Evolutionary conservation across 2,113 vertebrate genomes (phyloP), one percentile per base, ranked within the genome.

Genomic region (Trematocara variabile): DNA sequence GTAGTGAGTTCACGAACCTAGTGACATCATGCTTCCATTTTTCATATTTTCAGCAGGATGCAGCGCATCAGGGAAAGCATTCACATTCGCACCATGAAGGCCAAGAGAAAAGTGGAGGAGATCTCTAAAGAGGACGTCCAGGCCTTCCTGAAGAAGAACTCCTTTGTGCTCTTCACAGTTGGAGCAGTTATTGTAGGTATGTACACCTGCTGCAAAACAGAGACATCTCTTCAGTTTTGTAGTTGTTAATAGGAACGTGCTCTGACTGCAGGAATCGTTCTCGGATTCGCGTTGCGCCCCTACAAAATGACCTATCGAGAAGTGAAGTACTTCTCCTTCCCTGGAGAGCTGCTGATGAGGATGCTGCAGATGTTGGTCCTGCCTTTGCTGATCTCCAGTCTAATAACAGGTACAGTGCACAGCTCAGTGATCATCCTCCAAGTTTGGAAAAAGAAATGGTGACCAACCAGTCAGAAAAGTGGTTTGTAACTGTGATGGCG

Each of bases 361-460:
- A 99, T 99, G 98, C 95, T 99, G 28, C 98, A 99, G 95, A 99
- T 99, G 98, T 85, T 99, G 65, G 98, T 99, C 88, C 95, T 99
- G 58, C 98, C 98, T 1, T 96, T 99, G 48, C 96, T 99, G 39
- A 55, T 95, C 78, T 99, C 98, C 96, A 99, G 98, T 94, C 96
- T 99, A 39, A 97, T 99, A 91, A 99, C 98, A 98, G 98, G 98
- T 99, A 96, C 84, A 68, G 3, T 20, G 33, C 14, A 30, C 52
- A 22, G 6, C 20, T 37, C n/a, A 52, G 25, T 30, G 70, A 16
- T 7, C 8, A 18, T 48, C 68, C 41, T 73, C 41, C 22, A 41
- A 11, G 68, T 75, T n/a, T 75, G 25, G 44, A n/a, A 50, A 50
- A 50, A 50, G 1, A 12, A n/a, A 75, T 30, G 25, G 68, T 18